Base-by-base conservation (phyloP, 2,797 vertebrate species). In the Falco concolor region DNA sequence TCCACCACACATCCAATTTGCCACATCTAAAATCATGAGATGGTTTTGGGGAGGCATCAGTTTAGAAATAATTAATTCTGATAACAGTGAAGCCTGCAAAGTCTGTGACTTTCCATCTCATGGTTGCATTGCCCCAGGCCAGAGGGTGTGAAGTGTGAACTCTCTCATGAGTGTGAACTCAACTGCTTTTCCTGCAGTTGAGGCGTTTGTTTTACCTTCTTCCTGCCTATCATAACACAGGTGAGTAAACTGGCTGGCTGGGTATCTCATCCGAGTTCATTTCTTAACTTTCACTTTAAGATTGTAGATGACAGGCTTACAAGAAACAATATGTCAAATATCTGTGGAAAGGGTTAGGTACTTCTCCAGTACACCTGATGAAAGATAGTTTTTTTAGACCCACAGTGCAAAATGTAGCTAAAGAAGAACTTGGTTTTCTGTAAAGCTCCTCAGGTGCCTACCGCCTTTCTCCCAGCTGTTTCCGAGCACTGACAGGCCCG, bases 361-460 rank as follows among this genome's bases (percentile, higher is more conserved):
- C 47, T 59, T 73, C 42, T 20, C 32, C 44, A 38, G 61, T 4
- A 8, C 22, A 12, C 17, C 20, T 22, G 16, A 13, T 22, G 21
- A 38, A 49, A 40, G 15, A 15, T 10, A 30, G 27, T 3, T 28
- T 42, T 54, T 68, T n/a, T 3, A 59, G 12, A 57, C 12, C 16
- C 3, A 0, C 30, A 49, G 34, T 2, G 14, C 30, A 36, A n/a
- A 67, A 49, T 0, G 1, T 2, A 0, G 28, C 49, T 6, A 32
- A 75, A 42, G 34, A 54, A 54, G 2, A 3, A 36, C 34, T 30
- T 8, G 0, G 12, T 42, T 57, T 45, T 15, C 38, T 25, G 5
- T 5, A 9, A 23, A 45, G 28, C 45, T 42, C 68, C 42, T 15
- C 30, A 23, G 27, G 44, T 11, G 27, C 42, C 44, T 87, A n/a